Evolutionary conservation across 2,797 vertebrate genomes (phyloP).

Genomic region (Sciurus carolinensis): DNA sequence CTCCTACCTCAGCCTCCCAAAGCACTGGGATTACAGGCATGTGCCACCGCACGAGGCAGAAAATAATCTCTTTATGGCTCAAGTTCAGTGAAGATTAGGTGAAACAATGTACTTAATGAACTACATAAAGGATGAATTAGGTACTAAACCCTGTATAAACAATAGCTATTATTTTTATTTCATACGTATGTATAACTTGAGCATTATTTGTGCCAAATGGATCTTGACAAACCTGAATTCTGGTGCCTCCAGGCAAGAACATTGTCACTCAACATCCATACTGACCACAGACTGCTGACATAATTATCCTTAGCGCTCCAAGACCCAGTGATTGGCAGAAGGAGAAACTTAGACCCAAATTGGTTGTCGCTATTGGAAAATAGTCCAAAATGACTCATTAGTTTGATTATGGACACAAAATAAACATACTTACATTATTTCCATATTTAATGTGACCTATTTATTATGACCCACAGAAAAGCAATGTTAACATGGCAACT

Average conservation of each 20-base stretch:
- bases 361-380: background rate
- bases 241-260: background rate
- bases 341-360: background rate
- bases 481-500: background rate
- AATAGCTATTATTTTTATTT: conserved; percentile 2
- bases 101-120: background rate
- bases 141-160: background rate
- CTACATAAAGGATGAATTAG: background rate
- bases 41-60: background rate
- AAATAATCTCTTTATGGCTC: background rate
- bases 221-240: background rate
- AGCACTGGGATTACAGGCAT: too few relatives aligned
- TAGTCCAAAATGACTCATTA: background rate
- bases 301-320: background rate
- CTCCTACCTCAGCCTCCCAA: too few relatives aligned
- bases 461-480: background rate
- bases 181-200: too few relatives aligned
- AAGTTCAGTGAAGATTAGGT: background rate
- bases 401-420: background rate
- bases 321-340: background rate
- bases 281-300: background rate
- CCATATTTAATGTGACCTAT: background rate
- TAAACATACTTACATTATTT: background rate
- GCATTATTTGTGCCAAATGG: background rate
- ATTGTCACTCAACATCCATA: background rate